phyloP scores from a whole-genome alignment of 2,113 vertebrate species.

The Sapayoa aenigma region DNA sequence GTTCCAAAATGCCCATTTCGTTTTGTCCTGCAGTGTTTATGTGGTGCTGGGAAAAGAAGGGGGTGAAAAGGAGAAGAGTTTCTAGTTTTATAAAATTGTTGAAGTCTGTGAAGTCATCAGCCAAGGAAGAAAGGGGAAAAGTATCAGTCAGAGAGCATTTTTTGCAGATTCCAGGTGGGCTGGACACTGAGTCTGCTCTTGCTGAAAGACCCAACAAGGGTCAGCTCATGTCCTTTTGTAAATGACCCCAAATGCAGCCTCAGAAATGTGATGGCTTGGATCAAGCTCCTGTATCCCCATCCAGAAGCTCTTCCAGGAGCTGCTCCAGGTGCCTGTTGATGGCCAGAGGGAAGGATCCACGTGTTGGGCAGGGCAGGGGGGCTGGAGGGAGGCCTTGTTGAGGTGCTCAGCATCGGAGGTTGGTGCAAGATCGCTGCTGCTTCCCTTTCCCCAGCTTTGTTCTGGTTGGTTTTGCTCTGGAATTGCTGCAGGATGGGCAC shows the following conservation, averaged over 20 bases:
- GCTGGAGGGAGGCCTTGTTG: not conserved
- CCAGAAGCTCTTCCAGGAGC: not conserved
- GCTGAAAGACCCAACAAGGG: not conserved
- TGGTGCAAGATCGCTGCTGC: not conserved
- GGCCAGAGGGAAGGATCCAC: not conserved
- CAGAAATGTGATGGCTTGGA: not conserved
- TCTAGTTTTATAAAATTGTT: not conserved
- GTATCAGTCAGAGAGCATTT: not conserved
- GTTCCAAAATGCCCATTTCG: not conserved
- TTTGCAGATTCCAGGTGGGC: not conserved
- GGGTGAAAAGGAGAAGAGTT: not conserved
- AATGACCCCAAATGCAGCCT: not conserved
- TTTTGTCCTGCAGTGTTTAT: not conserved
- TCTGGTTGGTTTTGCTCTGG: not conserved
- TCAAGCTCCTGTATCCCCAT: accelerated
- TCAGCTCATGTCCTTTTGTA: not conserved
- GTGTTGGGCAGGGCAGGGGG: not conserved
- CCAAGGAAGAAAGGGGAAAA: not conserved
- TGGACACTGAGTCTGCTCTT: not conserved
- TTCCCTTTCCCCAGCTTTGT: not conserved
- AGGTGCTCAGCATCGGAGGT: not conserved
- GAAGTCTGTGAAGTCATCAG: not conserved
- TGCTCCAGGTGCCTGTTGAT: not conserved
- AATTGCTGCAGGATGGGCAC: not conserved
- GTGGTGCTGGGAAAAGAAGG: not conserved